Percentiles rank a stretch among this genome's conserved stretches.
Evolutionary conservation across 2,113 vertebrate species (phyloP).

Genomic region (Halcyon malimbica): DNA sequence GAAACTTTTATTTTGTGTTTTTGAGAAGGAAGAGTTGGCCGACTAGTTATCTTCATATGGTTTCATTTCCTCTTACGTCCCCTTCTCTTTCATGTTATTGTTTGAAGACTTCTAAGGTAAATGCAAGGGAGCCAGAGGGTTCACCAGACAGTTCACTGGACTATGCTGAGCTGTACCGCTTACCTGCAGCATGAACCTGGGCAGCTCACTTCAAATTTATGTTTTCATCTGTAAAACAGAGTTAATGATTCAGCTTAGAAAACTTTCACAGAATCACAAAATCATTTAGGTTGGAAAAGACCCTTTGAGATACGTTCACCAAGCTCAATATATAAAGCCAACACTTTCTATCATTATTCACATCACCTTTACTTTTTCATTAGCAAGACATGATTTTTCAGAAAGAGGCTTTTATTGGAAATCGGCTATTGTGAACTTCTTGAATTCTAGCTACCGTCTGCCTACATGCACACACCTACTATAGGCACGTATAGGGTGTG

Average conservation of each 20-base stretch:
- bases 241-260: neutral
- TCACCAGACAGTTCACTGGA: neutral
- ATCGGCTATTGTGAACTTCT: neutral
- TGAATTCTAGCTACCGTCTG: neutral
- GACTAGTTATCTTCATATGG: constrained; percentile 40
- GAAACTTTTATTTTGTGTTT: constrained; percentile 68
- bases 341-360: neutral
- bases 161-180: neutral
- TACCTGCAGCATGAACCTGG: neutral
- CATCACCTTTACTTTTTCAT: neutral
- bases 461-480: neutral
- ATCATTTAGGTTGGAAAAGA: no score
- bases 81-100: constrained; percentile 37
- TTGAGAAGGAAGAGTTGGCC: constrained; percentile 55
- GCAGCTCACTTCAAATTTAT: neutral
- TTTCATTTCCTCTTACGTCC: constrained; percentile 52
- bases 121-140: neutral
- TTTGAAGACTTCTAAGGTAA: constrained; percentile 32
- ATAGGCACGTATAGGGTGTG: neutral
- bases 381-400: neutral
- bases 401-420: neutral
- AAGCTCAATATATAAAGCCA: neutral
- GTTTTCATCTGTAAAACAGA: neutral
- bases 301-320: neutral
- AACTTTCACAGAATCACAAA: neutral